A percentile compares a stretch with the other conserved stretches of the same genome.
Conservation (phyloP, 92 coral and sea anemone genomes). For the Zoanthus gigantus region DNA sequence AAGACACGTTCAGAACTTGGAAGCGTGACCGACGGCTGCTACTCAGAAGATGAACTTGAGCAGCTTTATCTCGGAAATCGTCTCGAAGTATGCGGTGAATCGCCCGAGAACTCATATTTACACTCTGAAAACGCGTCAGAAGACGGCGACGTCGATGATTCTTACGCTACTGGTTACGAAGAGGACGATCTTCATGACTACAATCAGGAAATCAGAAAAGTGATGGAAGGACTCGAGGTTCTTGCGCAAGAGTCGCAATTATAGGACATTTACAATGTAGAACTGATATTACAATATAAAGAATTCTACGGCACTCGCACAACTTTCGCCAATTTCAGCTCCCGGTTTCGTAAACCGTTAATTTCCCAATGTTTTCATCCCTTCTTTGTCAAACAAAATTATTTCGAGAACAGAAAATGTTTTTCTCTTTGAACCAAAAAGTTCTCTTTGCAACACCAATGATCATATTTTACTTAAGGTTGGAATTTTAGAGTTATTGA, state of each 20-base stretch:
- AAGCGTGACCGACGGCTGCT: slow-evolving; percentile 81
- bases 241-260: slow-evolving; percentile 81
- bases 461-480: too few species aligned
- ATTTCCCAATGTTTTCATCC: neutral
- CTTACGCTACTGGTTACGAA: slow-evolving; percentile 16
- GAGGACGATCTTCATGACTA: slow-evolving; percentile 61
- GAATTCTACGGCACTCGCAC: neutral
- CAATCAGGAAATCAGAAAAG: slow-evolving; percentile 73
- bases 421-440: neutral
- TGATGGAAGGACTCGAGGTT: slow-evolving; percentile 84
- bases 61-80: slow-evolving; percentile 90
- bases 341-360: neutral
- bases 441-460: neutral
- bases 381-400: neutral
- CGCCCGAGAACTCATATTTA: slow-evolving; percentile 87
- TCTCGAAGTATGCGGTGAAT: slow-evolving; percentile 91
- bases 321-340: neutral
- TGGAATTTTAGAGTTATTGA: too few species aligned
- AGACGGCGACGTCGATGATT: slow-evolving; percentile 66
- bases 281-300: neutral
- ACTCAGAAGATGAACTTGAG: slow-evolving; percentile 86
- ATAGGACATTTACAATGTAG: slow-evolving; percentile 39
- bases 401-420: neutral
- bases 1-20: slow-evolving; percentile 84
- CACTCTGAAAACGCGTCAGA: slow-evolving; percentile 89